Evolutionary conservation across 2,888 invertebrate genomes (phyloP), one percentile per base, ranked within the genome.

Genomic region (Acleris literana): DNA sequence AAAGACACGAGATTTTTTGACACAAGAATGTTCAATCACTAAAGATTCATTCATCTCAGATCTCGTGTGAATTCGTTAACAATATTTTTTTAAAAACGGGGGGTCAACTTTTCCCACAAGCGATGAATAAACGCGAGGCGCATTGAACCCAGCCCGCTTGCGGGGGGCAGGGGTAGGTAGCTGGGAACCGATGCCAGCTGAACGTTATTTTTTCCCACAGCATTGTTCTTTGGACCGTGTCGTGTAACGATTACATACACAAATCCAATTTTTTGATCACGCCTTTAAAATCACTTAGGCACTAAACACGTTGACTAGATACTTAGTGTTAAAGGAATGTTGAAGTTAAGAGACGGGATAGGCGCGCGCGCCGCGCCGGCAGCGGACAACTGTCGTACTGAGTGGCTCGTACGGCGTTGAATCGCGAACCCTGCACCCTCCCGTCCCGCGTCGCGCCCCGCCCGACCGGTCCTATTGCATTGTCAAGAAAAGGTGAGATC

Each of bases 171-270:
- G 88, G 85, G 90, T 89, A 90, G 91, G 88, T 90, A 90, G 90
- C 90, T 89, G 91, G 90, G 90, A 91, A 91, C 80, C 90, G 90
- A 89, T 90, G 90, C 89, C 92, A 91, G 92, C 92, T 92, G 93
- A 89, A 93, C 93, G 93, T 93, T 93, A 93, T 91, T 93, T 93
- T 93, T 93, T 93, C 93, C 93, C 93, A 93, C 93, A 93, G 92
- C 92, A 92, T 92, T 92, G 92, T 92, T 90, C 92, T 88, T 90
- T 88, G 86, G 89, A 90, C 91, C 92, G 91, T 89, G 83, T 82
- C 90, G 82, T 80, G 77, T 79, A 83, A 86, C 83, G 81, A 84
- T 83, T 78, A 78, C 71, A 72, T 69, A 76, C 13, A 80, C 76
- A 80, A 77, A 82, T 79, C 69, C 80, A 85, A 77, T 81, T 85